These are phyloP conservation scores for Esperia sulphurella DNA, from an alignment of 2,888 invertebrate species.

Conservation along the genomic window DNA sequence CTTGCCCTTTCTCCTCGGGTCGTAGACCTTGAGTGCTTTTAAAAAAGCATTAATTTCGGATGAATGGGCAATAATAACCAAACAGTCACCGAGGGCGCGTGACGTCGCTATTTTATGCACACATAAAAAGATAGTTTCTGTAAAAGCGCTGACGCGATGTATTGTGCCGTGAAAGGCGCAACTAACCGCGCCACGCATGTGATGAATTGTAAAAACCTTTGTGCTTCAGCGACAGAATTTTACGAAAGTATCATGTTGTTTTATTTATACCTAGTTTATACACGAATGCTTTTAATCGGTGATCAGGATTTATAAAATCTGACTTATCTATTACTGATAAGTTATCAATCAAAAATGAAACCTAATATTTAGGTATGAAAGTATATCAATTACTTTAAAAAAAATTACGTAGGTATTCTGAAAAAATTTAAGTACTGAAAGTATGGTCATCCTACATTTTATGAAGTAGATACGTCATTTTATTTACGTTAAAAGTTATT, in stretches of 20 bases:
- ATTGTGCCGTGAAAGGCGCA: not conserved
- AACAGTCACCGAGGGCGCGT: slow-evolving; percentile 22
- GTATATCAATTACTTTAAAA: no score
- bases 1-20: slow-evolving; percentile 1
- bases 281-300: no score
- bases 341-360: no score
- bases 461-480: no score
- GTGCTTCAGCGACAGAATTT: not conserved
- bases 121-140: slow-evolving; percentile 27
- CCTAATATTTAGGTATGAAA: no score
- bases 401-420: no score
- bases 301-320: no score
- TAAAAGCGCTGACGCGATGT: slow-evolving; percentile 21
- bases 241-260: not conserved
- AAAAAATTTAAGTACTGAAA: no score
- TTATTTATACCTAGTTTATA: not conserved
- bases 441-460: no score
- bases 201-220: not conserved
- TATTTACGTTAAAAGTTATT: no score
- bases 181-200: not conserved
- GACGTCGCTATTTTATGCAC: slow-evolving; percentile 20
- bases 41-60: slow-evolving; percentile 35
- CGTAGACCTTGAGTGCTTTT: slow-evolving; percentile 12
- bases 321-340: no score
- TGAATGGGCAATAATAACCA: slow-evolving; percentile 43